A percentile compares a stretch with the other conserved stretches of the same genome.
These are phyloP conservation scores for Etheostoma spectabile DNA, from an alignment of 2,113 vertebrate species.

Conservation along the genomic window DNA sequence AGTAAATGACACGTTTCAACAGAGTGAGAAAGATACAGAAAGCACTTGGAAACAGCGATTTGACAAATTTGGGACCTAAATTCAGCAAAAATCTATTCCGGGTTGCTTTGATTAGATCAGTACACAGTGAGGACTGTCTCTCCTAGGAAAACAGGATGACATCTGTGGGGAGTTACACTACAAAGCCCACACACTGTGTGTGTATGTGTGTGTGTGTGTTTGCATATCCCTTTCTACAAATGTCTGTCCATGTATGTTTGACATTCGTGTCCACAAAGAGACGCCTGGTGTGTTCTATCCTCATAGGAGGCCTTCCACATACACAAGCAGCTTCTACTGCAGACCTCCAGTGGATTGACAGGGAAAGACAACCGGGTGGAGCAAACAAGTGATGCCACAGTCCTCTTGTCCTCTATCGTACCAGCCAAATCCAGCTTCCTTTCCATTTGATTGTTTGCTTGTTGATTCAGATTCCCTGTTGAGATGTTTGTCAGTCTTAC, in stretches of 20 bases:
- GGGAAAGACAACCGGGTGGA: constrained; percentile 19
- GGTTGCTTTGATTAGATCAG: constrained; percentile 64
- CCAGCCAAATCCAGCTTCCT: constrained; percentile 42
- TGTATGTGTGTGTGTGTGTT: neutral
- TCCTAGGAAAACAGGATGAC: constrained; percentile 37
- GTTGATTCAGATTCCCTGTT: constrained; percentile 28
- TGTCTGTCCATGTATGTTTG: constrained; percentile 28
- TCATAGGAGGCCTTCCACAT: constrained; percentile 6
- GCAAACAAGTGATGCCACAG: constrained; percentile 39
- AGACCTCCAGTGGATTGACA: constrained; percentile 46
- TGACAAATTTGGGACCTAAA: constrained; percentile 56
- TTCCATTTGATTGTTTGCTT: constrained; percentile 14
- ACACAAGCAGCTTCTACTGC: constrained; percentile 13
- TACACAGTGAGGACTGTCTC: constrained; percentile 45
- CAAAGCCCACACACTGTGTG: constrained; percentile 22
- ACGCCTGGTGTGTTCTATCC: constrained; percentile 3
- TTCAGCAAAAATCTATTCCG: constrained; percentile 48
- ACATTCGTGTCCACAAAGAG: constrained; percentile 33
- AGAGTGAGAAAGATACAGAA: constrained; percentile 2
- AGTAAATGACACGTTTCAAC: constrained; percentile 55
- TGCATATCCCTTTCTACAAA: constrained; percentile 9
- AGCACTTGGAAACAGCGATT: constrained; percentile 41
- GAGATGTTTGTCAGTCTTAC: constrained; percentile 47
- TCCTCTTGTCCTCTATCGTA: neutral
- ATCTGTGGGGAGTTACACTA: constrained; percentile 36